Evolutionary conservation across 64 coral and sea anemone genomes (phyloP).

Genomic region (Pachyseris speciosa): DNA sequence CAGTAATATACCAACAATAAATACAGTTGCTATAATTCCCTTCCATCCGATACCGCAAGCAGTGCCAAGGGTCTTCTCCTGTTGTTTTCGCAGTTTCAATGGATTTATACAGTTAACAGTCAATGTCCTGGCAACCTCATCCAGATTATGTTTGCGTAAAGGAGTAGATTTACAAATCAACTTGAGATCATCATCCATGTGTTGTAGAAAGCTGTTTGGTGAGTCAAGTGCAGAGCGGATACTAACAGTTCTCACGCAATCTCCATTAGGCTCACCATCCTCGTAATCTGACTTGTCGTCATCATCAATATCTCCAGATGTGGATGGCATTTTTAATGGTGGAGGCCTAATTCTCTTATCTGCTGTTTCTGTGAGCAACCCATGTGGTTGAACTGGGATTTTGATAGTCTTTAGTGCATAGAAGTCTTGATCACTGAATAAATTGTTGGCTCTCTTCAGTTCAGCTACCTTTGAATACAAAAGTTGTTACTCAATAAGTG

Average conservation of each 20-base stretch:
- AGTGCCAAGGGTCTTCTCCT: conserved; percentile 81
- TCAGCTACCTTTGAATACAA: conserved; percentile 77
- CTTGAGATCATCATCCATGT: conserved; percentile 93
- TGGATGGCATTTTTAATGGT: conserved; percentile 60
- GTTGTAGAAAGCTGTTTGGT: conserved; percentile 85
- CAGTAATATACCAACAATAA: conserved; percentile 69
- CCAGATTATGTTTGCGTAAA: conserved; percentile 80
- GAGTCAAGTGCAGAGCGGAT: conserved; percentile 90
- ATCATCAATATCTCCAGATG: conserved; percentile 41
- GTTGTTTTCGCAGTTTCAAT: conserved; percentile 63
- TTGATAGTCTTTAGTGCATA: conserved; percentile 86
- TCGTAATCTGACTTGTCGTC: conserved; percentile 30
- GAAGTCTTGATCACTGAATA: conserved; percentile 91
- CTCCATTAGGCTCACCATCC: conserved; percentile 26
- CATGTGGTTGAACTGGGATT: conserved; percentile 88
- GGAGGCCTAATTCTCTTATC: conserved; percentile 66
- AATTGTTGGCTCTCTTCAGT: conserved; percentile 86
- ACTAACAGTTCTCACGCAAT: conserved; percentile 86
- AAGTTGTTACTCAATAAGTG: too few species aligned
- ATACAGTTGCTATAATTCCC: conserved; percentile 62
- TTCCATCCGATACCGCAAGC: conserved; percentile 91
- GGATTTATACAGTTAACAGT: conserved; percentile 94
- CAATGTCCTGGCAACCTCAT: conserved; percentile 89
- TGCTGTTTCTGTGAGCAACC: conserved; percentile 67
- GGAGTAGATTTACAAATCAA: conserved; percentile 86